A percentile compares a stretch with the other conserved stretches of the same genome.
Evolutionary conservation across 2,888 invertebrate genomes (phyloP).

Genomic region (Stenchaetothrips biformis): DNA sequence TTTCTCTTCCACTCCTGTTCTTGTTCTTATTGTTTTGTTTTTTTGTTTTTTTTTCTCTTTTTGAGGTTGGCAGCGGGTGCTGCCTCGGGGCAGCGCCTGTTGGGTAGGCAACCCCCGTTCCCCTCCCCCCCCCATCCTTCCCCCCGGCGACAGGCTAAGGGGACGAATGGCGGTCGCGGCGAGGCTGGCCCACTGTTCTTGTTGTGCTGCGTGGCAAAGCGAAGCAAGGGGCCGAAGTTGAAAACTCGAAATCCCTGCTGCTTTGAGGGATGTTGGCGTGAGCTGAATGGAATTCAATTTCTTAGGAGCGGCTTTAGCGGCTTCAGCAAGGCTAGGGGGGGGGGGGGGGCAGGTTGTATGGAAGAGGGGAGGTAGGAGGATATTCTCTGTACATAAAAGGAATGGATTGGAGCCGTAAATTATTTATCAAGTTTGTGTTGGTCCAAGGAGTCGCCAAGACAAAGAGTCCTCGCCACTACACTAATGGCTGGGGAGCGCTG

Average conservation of each 20-base stretch:
- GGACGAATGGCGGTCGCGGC: background rate
- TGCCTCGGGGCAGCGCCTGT: too few relatives aligned
- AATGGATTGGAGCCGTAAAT: conserved; percentile 7
- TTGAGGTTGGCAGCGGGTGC: too few relatives aligned
- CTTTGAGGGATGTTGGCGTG: background rate
- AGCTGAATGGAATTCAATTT: conserved; percentile 17
- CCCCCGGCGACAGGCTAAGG: too few relatives aligned
- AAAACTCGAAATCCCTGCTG: conserved; percentile 9
- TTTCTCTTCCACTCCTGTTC: too few relatives aligned
- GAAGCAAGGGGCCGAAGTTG: background rate
- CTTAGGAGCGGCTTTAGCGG: background rate
- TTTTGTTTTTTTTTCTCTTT: too few relatives aligned
- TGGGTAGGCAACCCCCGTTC: too few relatives aligned
- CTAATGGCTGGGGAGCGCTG: background rate
- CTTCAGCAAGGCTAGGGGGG: background rate
- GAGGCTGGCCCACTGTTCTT: background rate
- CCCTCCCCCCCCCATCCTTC: too few relatives aligned
- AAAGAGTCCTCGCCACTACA: conserved; percentile 17
- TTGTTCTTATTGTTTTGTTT: too few relatives aligned
- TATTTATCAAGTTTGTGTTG: conserved; percentile 3
- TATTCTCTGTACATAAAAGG: conserved; percentile 15
- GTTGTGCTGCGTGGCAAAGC: background rate
- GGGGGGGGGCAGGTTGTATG: background rate
- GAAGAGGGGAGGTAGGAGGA: background rate
- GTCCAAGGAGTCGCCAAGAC: background rate